Evolutionary conservation across 1,140 invertebrate genomes (phyloP).

Genomic region (Procambarus clarkii): DNA sequence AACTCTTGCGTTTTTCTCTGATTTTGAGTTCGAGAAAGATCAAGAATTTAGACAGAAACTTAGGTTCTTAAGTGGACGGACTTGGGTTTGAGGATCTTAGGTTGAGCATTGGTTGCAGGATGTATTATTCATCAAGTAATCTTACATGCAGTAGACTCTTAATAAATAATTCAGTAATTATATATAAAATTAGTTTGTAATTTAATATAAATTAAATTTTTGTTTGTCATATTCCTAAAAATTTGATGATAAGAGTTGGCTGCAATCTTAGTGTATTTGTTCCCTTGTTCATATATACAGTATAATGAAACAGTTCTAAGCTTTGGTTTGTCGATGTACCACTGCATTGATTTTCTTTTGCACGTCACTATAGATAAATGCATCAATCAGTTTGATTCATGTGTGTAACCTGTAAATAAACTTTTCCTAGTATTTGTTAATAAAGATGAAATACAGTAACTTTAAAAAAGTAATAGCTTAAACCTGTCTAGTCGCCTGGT

Average conservation of each 20-base stretch:
- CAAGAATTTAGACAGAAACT: constrained; percentile 27
- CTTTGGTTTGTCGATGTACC: neutral
- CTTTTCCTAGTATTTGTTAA: neutral
- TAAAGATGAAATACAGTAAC: neutral
- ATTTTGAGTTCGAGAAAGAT: constrained; percentile 29
- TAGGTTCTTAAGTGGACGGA: constrained; percentile 36
- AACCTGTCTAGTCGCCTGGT: neutral
- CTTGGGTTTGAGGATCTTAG: constrained; percentile 47
- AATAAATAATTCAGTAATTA: neutral
- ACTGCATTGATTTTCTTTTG: constrained; percentile 27
- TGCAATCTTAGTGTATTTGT: constrained; percentile 12
- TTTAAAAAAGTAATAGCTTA: neutral
- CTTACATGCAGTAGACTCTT: constrained; percentile 19
- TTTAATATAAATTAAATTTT: neutral
- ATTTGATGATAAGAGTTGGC: neutral
- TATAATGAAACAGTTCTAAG: neutral
- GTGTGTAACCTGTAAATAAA: neutral
- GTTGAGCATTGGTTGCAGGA: constrained; percentile 27
- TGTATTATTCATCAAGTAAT: constrained; percentile 19
- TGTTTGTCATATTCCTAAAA: neutral
- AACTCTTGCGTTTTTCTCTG: constrained; percentile 43
- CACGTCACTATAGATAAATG: constrained; percentile 23
- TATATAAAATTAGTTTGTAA: neutral
- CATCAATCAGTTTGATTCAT: neutral
- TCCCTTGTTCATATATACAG: neutral